Conservation (phyloP, 1,140 invertebrate species). For the Aethina tumida region DNA sequence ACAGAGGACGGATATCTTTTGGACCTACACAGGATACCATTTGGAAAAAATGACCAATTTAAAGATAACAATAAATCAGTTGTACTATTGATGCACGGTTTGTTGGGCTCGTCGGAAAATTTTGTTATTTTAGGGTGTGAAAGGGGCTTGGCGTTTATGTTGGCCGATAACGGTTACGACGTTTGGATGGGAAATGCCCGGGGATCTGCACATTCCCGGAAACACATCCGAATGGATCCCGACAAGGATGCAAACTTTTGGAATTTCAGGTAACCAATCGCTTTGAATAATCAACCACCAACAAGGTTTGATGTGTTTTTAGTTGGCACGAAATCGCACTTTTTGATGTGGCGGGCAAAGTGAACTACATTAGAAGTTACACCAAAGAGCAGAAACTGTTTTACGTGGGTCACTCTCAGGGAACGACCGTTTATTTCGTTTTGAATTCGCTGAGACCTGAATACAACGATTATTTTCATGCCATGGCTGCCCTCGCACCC, state of each 20-base stretch:
- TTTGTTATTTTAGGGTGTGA: slow-evolving; percentile 26
- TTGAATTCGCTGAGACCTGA: slow-evolving; percentile 39
- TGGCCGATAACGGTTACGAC: slow-evolving; percentile 53
- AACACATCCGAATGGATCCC: slow-evolving; percentile 39
- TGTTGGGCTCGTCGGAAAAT: background rate
- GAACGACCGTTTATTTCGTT: slow-evolving; percentile 43
- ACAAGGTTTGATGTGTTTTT: slow-evolving; percentile 3
- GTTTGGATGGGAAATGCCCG: slow-evolving; percentile 58
- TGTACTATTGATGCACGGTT: background rate
- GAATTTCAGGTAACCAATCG: slow-evolving; percentile 52
- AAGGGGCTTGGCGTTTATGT: slow-evolving; percentile 43
- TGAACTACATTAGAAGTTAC: slow-evolving; percentile 52
- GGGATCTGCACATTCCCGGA: slow-evolving; percentile 51
- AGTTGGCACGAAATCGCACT: slow-evolving; percentile 64
- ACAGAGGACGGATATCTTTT: too few relatives aligned
- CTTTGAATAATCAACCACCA: background rate
- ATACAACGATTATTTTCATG: slow-evolving; percentile 44
- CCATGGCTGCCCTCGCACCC: too few relatives aligned
- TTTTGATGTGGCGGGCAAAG: slow-evolving; percentile 60
- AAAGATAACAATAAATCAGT: slow-evolving; percentile 27
- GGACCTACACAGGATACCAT: too few relatives aligned
- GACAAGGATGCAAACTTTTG: slow-evolving; percentile 45
- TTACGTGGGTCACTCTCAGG: slow-evolving; percentile 46
- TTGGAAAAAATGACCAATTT: slow-evolving; percentile 22
- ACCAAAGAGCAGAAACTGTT: slow-evolving; percentile 42